A percentile compares a stretch with the other conserved stretches of the same genome.
phyloP scores from a whole-genome alignment of 2,888 invertebrate genomes.

The Metalampra italica region DNA sequence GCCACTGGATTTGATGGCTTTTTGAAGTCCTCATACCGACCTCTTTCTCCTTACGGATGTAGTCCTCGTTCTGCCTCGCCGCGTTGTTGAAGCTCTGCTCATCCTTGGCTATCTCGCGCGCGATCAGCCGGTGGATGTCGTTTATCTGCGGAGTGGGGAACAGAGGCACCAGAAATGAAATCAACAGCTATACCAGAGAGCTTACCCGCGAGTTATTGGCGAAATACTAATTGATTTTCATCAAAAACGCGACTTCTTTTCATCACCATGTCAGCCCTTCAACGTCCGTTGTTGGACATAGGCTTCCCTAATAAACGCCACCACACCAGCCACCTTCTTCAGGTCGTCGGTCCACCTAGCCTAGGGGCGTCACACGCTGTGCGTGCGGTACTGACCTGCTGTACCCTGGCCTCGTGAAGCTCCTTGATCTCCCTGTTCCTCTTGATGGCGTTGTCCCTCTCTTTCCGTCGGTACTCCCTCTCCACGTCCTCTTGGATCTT shows the following conservation, averaged over 20 bases:
- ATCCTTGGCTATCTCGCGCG: constrained; percentile 82
- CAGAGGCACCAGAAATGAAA: neutral
- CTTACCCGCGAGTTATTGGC: too few relatives aligned
- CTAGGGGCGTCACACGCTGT: too few relatives aligned
- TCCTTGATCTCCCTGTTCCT: constrained; percentile 70
- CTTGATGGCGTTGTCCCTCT: constrained; percentile 79
- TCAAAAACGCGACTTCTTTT: too few relatives aligned
- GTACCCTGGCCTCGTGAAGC: constrained; percentile 72
- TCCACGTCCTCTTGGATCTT: constrained; percentile 81
- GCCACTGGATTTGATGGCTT: too few relatives aligned
- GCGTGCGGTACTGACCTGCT: constrained; percentile 64
- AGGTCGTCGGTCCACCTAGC: too few relatives aligned
- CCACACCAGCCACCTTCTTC: too few relatives aligned
- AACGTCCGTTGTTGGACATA: too few relatives aligned
- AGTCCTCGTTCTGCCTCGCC: constrained; percentile 75
- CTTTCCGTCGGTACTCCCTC: constrained; percentile 82
- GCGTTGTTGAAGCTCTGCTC: constrained; percentile 80
- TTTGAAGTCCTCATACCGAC: constrained; percentile 22
- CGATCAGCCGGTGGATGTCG: constrained; percentile 80
- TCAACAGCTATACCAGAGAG: too few relatives aligned
- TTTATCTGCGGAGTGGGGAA: constrained; percentile 58
- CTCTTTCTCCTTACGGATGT: constrained; percentile 68
- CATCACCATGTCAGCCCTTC: too few relatives aligned
- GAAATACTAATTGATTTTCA: too few relatives aligned
- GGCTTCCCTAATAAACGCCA: too few relatives aligned